phyloP scores from a whole-genome alignment of 2,797 vertebrate genomes.

The Thaleichthys pacificus region DNA sequence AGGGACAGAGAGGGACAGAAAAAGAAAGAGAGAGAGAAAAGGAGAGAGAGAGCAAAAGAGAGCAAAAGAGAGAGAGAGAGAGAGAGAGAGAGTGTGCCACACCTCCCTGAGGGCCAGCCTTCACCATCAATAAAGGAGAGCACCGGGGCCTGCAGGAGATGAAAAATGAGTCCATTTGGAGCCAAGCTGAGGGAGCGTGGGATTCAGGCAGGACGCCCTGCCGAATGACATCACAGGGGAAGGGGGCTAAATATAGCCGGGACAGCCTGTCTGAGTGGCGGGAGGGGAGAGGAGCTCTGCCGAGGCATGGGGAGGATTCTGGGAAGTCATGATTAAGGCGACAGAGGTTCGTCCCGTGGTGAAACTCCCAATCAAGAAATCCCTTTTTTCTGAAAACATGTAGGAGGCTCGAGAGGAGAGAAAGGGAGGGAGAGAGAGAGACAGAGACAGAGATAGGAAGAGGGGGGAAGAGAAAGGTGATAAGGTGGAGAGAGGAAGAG shows the following conservation, averaged over 20 bases:
- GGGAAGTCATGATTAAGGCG: slow-evolving; percentile 57
- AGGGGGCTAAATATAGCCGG: slow-evolving; percentile 64
- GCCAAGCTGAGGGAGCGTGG: slow-evolving; percentile 40
- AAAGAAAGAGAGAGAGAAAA: neutral
- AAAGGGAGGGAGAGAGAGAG: neutral
- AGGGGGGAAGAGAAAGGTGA: slow-evolving; percentile 5
- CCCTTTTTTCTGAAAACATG: neutral
- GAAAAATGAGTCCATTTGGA: slow-evolving; percentile 69
- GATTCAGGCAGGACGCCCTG: slow-evolving; percentile 55
- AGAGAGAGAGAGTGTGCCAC: slow-evolving; percentile 16
- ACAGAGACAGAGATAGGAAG: slow-evolving; percentile 1
- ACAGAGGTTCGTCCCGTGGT: slow-evolving; percentile 10
- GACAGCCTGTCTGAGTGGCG: slow-evolving; percentile 41
- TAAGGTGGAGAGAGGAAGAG: slow-evolving; percentile 3
- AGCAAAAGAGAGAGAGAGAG: too few species aligned
- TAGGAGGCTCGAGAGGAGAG: neutral
- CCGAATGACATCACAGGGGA: slow-evolving; percentile 66
- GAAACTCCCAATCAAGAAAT: neutral
- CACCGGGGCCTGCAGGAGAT: slow-evolving; percentile 53
- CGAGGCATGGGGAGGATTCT: slow-evolving; percentile 42
- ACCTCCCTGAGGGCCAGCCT: slow-evolving; percentile 56
- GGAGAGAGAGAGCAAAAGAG: neutral
- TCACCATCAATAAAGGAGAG: slow-evolving; percentile 63
- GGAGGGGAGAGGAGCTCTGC: slow-evolving; percentile 34
- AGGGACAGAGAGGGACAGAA: neutral